Conservation (phyloP, 2,113 vertebrate genomes). For the Rhea pennata region DNA sequence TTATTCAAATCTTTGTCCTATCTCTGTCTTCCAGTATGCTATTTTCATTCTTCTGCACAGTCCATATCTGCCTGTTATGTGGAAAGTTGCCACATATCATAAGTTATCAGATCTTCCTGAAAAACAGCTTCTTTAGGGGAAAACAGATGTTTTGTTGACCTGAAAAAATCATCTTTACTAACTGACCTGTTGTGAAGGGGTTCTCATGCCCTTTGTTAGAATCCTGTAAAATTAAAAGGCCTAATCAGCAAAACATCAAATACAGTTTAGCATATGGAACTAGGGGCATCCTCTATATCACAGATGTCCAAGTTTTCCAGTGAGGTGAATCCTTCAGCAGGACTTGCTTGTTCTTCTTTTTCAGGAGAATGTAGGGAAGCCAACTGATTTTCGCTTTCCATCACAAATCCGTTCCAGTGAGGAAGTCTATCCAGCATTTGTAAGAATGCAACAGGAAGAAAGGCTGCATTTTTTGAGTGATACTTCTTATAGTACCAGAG, state of each 20-base stretch:
- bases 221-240: not conserved
- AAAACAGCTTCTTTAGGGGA: not conserved
- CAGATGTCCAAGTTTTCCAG: not conserved
- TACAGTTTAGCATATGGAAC: not conserved
- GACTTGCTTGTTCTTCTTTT: not conserved
- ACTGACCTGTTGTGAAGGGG: not conserved
- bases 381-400: not conserved
- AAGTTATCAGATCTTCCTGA: not conserved
- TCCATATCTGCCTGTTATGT: not conserved
- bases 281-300: not conserved
- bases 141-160: not conserved
- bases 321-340: not conserved
- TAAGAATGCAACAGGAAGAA: not conserved
- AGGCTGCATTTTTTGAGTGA: not conserved
- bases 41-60: not conserved
- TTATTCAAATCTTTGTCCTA: not conserved
- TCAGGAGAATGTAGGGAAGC: not conserved
- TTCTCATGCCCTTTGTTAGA: not conserved
- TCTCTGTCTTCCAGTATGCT: not conserved
- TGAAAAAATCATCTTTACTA: not conserved
- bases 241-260: not conserved
- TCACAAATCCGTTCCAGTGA: not conserved
- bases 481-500: not conserved
- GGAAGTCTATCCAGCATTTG: not conserved
- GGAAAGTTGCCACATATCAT: not conserved